Evolutionary conservation across 2,888 invertebrate species (phyloP).

Genomic region (Melanophora roralis): DNA sequence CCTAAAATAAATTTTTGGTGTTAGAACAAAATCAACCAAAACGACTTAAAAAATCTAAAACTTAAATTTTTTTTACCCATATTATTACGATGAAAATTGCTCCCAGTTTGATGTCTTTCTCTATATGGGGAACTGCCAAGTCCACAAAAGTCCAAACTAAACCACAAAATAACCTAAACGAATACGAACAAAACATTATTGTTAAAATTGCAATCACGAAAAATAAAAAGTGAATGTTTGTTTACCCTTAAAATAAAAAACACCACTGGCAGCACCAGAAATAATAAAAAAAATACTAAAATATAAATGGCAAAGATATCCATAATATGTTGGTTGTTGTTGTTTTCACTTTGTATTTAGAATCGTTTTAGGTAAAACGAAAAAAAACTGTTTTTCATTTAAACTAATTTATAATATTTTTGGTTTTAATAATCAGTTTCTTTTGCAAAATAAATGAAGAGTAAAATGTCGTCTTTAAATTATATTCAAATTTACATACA

Average conservation of each 20-base stretch:
- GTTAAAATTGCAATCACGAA: background rate
- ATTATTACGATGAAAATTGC: background rate
- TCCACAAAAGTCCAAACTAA: slow-evolving; percentile 44
- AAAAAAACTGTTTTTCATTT: background rate
- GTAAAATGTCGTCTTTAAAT: too few species aligned
- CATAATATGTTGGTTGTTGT: slow-evolving; percentile 2
- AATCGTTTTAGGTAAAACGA: too few species aligned
- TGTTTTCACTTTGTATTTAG: too few species aligned
- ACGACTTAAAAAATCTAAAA: background rate
- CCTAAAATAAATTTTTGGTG: too few species aligned
- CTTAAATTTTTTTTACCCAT: slow-evolving; percentile 16
- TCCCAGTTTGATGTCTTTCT: background rate
- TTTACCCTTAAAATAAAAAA: slow-evolving; percentile 38
- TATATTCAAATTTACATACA: too few species aligned
- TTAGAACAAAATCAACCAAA: background rate
- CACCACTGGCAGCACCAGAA: slow-evolving; percentile 32
- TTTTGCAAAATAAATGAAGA: too few species aligned
- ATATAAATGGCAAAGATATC: slow-evolving; percentile 27
- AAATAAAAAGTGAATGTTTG: background rate
- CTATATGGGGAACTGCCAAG: background rate
- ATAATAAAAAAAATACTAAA: slow-evolving; percentile 30
- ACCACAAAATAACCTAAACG: slow-evolving; percentile 49
- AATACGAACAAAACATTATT: background rate
- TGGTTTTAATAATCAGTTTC: background rate
- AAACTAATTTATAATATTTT: background rate